Conservation (phyloP, 2,888 invertebrate genomes). For the Nezara viridula region DNA sequence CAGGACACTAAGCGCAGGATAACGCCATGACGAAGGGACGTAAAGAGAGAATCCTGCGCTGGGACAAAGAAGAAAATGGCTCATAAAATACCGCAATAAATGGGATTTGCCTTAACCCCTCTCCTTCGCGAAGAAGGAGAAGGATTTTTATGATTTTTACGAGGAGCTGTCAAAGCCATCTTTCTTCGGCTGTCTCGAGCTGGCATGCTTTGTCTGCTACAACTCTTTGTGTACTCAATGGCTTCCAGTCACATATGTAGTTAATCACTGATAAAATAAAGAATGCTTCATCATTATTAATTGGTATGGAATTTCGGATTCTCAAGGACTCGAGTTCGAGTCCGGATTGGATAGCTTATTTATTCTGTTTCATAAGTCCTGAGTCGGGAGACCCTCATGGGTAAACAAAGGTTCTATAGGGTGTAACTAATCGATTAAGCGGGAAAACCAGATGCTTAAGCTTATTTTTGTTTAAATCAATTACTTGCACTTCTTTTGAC, state of each 20-base stretch:
- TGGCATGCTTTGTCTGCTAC: background rate
- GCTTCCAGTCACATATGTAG: background rate
- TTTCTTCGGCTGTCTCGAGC: background rate
- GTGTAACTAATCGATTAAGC: no score
- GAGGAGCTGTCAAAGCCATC: background rate
- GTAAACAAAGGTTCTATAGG: no score
- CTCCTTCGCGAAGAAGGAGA: background rate
- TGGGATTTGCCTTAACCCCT: background rate
- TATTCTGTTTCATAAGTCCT: no score
- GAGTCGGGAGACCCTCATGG: no score
- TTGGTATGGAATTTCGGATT: no score
- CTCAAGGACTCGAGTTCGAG: no score
- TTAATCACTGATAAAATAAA: no score
- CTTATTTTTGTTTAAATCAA: no score
- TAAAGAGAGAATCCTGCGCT: background rate
- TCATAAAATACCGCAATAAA: conserved; percentile 6
- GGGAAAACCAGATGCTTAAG: no score
- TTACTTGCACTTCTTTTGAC: no score
- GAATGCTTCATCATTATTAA: no score
- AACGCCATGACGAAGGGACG: background rate
- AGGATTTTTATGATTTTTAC: conserved; percentile 3
- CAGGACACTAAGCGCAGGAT: background rate
- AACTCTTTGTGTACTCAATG: background rate
- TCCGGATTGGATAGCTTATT: no score
- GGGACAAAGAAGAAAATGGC: conserved; percentile 5